Evolutionary conservation across 2,113 vertebrate species (phyloP), one percentile per base, ranked within the genome.

Genomic region (Melanotaenia duboulayi): DNA sequence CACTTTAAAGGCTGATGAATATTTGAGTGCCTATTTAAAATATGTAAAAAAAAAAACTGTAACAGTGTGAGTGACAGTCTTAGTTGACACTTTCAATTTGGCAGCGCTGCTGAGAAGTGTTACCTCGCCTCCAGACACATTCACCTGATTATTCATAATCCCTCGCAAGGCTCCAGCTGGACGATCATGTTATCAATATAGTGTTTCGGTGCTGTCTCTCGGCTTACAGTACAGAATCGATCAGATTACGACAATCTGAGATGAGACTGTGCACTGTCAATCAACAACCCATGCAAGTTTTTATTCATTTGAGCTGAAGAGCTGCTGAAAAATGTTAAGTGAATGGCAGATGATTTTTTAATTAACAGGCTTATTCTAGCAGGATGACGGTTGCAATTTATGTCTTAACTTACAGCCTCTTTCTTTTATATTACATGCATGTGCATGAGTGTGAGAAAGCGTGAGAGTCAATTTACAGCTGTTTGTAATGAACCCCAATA

Each of bases 401-500:
- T 19, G 20, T 59, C 0, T 57, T 14, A 51, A 24, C 67, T 61
- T 70, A 24, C 4, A 52, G 25, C 20, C 24, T 52, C 55, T 63
- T 68, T 52, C 55, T 63, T 68, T 17, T 39, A 70, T 6, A 24
- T 50, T 46, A 42, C n/a, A 42, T 44, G 28, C 37, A 20, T 50
- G 24, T 64, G 40, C 71, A 28, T 65, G 12, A 28, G 63, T 4
- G 1, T 52, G 19, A 32, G 20, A 28, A 28, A 51, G 58, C 37
- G 56, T 14, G 17, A 35, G 58, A 52, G 78, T 87, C 62, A 65
- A 74, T 85, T 48, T 76, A 85, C 84, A 85, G 76, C 68, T 72
- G 75, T 71, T 90, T 62, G 80, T 89, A 89, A 90, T 83, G 83
- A 78, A 87, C 55, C 57, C 80, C 72, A 74, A 76, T 83, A 82